These are phyloP conservation scores for Sapayoa aenigma DNA, from an alignment of 2,113 vertebrate genomes.

Conservation along the genomic window DNA sequence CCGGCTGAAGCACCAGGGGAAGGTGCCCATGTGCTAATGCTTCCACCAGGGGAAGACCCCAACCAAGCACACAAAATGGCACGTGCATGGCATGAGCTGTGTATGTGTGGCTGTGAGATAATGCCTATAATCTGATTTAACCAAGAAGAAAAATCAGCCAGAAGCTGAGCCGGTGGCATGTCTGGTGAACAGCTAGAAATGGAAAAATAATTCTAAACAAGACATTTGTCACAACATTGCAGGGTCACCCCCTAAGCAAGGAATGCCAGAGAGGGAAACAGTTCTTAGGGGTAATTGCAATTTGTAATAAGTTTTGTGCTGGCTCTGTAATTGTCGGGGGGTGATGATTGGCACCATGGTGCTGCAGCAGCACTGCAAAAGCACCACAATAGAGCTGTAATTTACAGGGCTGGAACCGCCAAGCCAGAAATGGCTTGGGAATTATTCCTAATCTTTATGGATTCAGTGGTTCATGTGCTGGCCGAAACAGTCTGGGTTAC, in stretches of 20 bases:
- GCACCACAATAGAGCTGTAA: constrained; percentile 23
- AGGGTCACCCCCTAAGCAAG: constrained; percentile 15
- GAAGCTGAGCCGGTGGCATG: rapidly evolving
- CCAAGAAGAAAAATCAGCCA: background rate
- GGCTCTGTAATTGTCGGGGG: constrained; percentile 16
- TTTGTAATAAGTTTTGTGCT: constrained; percentile 15
- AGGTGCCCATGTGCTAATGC: background rate
- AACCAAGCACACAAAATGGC: rapidly evolving
- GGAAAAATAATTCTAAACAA: constrained; percentile 21
- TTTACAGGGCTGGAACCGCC: background rate
- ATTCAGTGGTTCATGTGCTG: rapidly evolving
- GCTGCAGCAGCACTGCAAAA: background rate
- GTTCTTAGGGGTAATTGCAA: constrained; percentile 43
- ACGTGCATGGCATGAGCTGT: rapidly evolving
- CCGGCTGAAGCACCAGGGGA: background rate
- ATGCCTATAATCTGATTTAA: background rate
- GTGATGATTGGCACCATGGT: background rate
- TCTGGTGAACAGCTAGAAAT: background rate
- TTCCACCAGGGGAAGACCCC: background rate
- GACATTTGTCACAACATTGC: constrained; percentile 44
- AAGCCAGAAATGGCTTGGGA: background rate
- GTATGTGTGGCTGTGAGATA: rapidly evolving
- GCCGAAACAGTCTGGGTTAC: rapidly evolving
- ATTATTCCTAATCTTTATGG: background rate
- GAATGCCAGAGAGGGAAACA: constrained; percentile 14